Evolutionary conservation across 2,888 invertebrate genomes (phyloP), one percentile per base, ranked within the genome.

Genomic region (Anagyrus pseudococci): DNA sequence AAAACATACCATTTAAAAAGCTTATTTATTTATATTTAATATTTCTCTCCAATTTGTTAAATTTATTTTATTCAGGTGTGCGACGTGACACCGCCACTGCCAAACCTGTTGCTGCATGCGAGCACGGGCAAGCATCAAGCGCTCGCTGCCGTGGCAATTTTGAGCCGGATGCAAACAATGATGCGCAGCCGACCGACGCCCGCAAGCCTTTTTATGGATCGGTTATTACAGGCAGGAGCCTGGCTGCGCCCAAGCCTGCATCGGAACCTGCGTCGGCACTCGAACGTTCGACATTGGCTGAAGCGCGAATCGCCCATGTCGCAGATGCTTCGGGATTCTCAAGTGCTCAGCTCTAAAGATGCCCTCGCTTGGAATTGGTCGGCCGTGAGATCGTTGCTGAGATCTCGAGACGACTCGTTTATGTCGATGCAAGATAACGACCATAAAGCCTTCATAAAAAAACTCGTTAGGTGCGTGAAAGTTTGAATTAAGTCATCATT

Each of bases 281-380:
- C 73, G 0, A 72, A 76, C 0, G 71, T 73, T 26, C 70, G 74
- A 25, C 74, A 75, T 29, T 81, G 80, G 80, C 58, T 81, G 15
- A 73, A 74, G 13, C 71, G 80, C 6, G 78, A 79, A 43, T 78
- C 78, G 1, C 74, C 78, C 1, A 76, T 76, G 7, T 72, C 76
- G 1, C 73, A 76, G 7, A 64, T 80, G 33, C 67, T 96, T 19
- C 88, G 89, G 73, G 92, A 94, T 70, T 91, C 94, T 1, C 88
- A 91, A 68, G 95, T 97, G 3, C 84, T 94, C 72, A 84, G 86
- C 59, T 87, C 88, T 62, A 91, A 92, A 71, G 94, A 94, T 73
- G 91, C 91, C 4, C 87, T 87, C 62, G 86, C 88, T 0, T 97
- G 97, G 97, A 91, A 96, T 78, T 97, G 96, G 96, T 91, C 92